Base-by-base conservation (phyloP, 2,797 vertebrate species). In the Crocidura indochinensis region DNA sequence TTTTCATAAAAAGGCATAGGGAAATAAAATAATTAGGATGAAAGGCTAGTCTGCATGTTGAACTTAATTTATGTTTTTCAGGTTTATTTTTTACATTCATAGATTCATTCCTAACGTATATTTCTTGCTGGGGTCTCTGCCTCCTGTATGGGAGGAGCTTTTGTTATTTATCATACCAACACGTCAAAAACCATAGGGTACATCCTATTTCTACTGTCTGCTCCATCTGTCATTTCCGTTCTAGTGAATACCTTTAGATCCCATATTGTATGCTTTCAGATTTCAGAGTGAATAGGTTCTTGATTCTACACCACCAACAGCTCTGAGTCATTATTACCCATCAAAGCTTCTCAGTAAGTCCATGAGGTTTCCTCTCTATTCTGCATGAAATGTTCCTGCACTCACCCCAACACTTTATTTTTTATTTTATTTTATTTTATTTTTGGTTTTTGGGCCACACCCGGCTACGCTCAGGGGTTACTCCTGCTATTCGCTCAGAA, bases 1-100 rank as follows among this genome's bases (percentile, higher is more conserved):
- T 88, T 88, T 75, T 24, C 53, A 79, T 74, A 67, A 67, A 29
- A 86, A 76, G 11, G 10, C n/a, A 75, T 38, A 53, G 53, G 44
- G 31, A 49, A 78, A 79, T 27, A 80, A 71, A 65, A 38, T 22
- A 78, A n/a, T 20, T 56, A 71, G 27, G 17, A 72, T n/a, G 90
- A 74, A 22, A 85, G 11, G 1, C 49, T 74, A 56, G 53, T 60
- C 17, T 31, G 20, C 53, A 47, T 49, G 24, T 47, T 72, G 24
- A 65, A 64, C n/a, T 90, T 84, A 31, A 14, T 5, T 31, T 27
- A 11, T 75, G 11, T 9, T 15, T 84, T 74, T 26, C 77, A 64
- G 68, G 26, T 31, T 84, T 80, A 92, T 24, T 4, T 67, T 74
- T 80, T 29, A 44, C 8, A 44, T 24, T 79, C 64, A 31, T 27